Conservation (phyloP, 2,888 invertebrate species). For the Patella pellucida region DNA sequence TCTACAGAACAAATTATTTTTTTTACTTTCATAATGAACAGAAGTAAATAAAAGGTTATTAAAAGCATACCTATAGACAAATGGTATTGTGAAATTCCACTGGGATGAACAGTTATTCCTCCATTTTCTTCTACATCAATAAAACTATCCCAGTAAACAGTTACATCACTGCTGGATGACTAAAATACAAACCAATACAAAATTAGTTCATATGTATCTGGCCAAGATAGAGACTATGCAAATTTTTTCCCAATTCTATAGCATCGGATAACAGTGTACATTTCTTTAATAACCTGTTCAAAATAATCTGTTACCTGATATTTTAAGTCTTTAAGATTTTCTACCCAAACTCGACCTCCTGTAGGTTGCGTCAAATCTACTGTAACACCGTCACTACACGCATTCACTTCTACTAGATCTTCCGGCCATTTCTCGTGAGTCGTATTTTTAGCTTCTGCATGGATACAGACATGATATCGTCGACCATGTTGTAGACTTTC, state of each 20-base stretch:
- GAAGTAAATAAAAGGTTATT: neutral
- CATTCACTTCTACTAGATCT: conserved; percentile 36
- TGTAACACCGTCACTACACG: conserved; percentile 53
- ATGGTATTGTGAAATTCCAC: conserved; percentile 20
- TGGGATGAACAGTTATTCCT: neutral
- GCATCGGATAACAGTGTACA: no score
- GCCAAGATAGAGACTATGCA: no score
- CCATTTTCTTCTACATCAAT: conserved; percentile 16
- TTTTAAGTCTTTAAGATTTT: conserved; percentile 17
- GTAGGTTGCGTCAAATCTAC: conserved; percentile 44
- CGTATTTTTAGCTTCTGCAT: conserved; percentile 36
- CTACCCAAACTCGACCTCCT: conserved; percentile 38
- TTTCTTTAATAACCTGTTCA: no score
- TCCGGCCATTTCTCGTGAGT: conserved; percentile 42
- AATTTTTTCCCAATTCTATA: no score
- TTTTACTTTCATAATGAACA: no score
- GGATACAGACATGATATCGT: conserved; percentile 41
- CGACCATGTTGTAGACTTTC: conserved; percentile 28
- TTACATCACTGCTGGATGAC: conserved; percentile 7
- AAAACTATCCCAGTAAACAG: conserved; percentile 16
- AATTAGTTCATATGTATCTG: neutral
- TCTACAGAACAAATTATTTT: no score
- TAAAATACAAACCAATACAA: neutral
- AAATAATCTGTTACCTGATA: conserved; percentile 11
- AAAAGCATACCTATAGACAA: conserved; percentile 10